A percentile compares a stretch with the other conserved stretches of the same genome.
phyloP scores from a whole-genome alignment of 2,888 invertebrate species.

The Clunio marinus region DNA sequence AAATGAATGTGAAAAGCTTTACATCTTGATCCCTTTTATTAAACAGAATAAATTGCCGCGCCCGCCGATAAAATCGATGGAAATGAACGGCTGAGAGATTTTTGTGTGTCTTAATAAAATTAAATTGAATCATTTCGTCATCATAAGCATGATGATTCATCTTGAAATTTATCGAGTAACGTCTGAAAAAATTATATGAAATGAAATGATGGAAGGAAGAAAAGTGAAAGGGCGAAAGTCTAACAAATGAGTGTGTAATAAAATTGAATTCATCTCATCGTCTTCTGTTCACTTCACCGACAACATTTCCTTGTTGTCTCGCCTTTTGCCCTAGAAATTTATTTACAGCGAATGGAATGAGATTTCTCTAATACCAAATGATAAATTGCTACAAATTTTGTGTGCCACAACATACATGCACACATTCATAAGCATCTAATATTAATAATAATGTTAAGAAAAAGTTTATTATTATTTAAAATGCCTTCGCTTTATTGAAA shows the following conservation, averaged over 20 bases:
- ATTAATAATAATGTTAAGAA: too few species aligned
- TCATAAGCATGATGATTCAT: slow-evolving; percentile 17
- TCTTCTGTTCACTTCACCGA: background rate
- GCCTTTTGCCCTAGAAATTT: too few species aligned
- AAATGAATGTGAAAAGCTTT: background rate
- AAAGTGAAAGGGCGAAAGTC: background rate
- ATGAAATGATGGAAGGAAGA: too few species aligned
- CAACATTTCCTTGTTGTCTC: background rate
- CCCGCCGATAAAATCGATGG: background rate
- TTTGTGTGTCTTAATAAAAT: slow-evolving; percentile 18
- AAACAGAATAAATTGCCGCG: background rate
- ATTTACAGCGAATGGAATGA: slow-evolving; percentile 1
- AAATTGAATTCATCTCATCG: background rate
- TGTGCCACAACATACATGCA: too few species aligned
- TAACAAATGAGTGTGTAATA: slow-evolving; percentile 27
- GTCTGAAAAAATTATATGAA: too few species aligned
- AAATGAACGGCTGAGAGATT: background rate
- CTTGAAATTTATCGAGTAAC: slow-evolving; percentile 18
- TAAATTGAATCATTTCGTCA: slow-evolving; percentile 25
- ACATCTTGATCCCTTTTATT: slow-evolving; percentile 15
- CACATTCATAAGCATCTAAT: too few species aligned
- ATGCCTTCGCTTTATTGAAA: too few species aligned
- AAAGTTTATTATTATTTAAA: too few species aligned
- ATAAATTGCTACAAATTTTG: slow-evolving; percentile 11
- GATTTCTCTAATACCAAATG: slow-evolving; percentile 22